Percentiles rank a stretch among this genome's conserved stretches.
Evolutionary conservation across 2,888 invertebrate species (phyloP).

Genomic region (Hymenopus coronatus): DNA sequence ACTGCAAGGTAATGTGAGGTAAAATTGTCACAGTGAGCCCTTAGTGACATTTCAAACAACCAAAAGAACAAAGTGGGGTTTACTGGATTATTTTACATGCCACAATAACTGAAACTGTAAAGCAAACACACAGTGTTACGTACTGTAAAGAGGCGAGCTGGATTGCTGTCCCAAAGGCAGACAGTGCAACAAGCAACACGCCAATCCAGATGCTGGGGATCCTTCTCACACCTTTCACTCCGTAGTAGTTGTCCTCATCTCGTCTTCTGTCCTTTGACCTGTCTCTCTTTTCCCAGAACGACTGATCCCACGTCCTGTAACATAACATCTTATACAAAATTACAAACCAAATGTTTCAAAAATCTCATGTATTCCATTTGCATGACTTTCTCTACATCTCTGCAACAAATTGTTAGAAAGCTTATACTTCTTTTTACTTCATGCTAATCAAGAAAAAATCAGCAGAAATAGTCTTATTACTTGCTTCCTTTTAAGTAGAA

Average conservation of each 20-base stretch:
- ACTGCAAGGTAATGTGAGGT: too few species aligned
- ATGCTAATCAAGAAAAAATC: too few species aligned
- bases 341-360: too few species aligned
- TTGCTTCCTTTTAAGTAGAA: too few species aligned
- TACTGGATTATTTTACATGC: not conserved
- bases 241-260: constrained; percentile 54
- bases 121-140: not conserved
- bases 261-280: constrained; percentile 39
- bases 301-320: constrained; percentile 43
- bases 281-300: constrained; percentile 47
- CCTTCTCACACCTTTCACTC: constrained; percentile 57
- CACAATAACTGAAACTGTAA: not conserved
- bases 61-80: too few species aligned
- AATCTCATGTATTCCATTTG: too few species aligned
- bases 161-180: constrained; percentile 56
- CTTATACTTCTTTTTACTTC: too few species aligned
- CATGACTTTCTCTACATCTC: too few species aligned
- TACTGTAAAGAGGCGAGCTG: constrained; percentile 63
- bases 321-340: not conserved
- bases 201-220: constrained; percentile 62
- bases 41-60: too few species aligned
- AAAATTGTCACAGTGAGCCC: too few species aligned
- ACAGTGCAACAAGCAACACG: constrained; percentile 55
- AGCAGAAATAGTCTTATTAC: too few species aligned
- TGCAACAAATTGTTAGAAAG: too few species aligned